These are phyloP conservation scores for Hoplostethus mediterraneus DNA, from an alignment of 2,797 vertebrate species.

Conservation along the genomic window DNA sequence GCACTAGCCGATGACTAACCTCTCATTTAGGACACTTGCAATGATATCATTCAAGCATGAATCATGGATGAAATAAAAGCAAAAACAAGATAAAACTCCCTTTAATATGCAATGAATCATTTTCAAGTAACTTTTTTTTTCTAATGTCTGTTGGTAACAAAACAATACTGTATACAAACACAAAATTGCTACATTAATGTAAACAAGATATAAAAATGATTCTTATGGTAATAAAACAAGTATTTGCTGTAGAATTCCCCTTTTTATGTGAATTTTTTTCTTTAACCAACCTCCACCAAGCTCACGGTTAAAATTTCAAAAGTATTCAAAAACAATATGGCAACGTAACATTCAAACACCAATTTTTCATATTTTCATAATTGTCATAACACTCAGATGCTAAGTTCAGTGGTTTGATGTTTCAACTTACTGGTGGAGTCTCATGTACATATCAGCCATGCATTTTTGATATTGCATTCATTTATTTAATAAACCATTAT, in stretches of 20 bases:
- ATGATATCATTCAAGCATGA: not conserved
- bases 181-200: constrained; percentile 88
- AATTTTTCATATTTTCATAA: constrained; percentile 41
- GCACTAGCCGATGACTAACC: no score
- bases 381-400: constrained; percentile 74
- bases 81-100: constrained; percentile 85
- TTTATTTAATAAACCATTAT: constrained; percentile 74
- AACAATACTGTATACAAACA: constrained; percentile 89
- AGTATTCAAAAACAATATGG: constrained; percentile 83
- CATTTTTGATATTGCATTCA: constrained; percentile 82
- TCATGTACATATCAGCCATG: constrained; percentile 83
- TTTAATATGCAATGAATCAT: constrained; percentile 86
- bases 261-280: constrained; percentile 64
- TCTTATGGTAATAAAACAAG: constrained; percentile 84
- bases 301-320: constrained; percentile 74
- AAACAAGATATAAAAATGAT: constrained; percentile 88
- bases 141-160: constrained; percentile 86
- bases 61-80: constrained; percentile 37
- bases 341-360: constrained; percentile 83
- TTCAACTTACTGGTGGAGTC: constrained; percentile 76
- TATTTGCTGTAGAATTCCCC: constrained; percentile 81
- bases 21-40: not conserved
- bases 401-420: constrained; percentile 77
- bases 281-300: constrained; percentile 74
- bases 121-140: constrained; percentile 85